Conservation (phyloP, 2,113 vertebrate species). For the Mesitornis unicolor region DNA sequence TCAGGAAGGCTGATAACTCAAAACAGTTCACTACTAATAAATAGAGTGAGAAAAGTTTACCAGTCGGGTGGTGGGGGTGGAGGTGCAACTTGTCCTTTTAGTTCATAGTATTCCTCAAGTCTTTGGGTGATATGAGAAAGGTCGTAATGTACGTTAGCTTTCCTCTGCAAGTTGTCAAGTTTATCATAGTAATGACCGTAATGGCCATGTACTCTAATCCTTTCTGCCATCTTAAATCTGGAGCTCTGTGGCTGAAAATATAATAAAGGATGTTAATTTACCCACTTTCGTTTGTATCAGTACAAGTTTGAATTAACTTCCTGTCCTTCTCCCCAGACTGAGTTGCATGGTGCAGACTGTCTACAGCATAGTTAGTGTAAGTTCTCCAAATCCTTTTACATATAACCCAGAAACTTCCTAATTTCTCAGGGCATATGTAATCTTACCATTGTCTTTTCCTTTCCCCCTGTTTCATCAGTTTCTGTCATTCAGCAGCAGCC, state of each 20-base stretch:
- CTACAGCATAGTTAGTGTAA: not conserved
- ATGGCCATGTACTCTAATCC: constrained; percentile 4
- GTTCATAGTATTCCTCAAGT: constrained; percentile 30
- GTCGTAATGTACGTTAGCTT: constrained; percentile 5
- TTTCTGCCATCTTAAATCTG: constrained; percentile 52
- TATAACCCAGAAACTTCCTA: not conserved
- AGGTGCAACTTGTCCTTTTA: not conserved
- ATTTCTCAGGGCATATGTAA: not conserved
- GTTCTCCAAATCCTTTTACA: not conserved
- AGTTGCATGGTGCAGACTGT: not conserved
- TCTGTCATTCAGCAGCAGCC: not conserved
- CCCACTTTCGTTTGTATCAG: not conserved
- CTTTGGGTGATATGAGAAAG: constrained; percentile 14
- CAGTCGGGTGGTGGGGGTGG: not conserved
- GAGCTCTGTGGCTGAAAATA: constrained; percentile 37
- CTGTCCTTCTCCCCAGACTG: not conserved
- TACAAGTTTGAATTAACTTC: not conserved
- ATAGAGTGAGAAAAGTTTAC: constrained; percentile 36
- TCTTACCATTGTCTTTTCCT: not conserved
- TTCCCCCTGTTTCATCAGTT: not conserved
- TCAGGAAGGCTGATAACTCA: not conserved
- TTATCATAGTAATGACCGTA: constrained; percentile 77
- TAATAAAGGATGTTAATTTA: not conserved
- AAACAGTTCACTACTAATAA: not conserved
- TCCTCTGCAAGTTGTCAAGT: constrained; percentile 73